Evolutionary conservation across 2,888 invertebrate genomes (phyloP), one percentile per base, ranked within the genome.

Genomic region (Spialia ferax): DNA sequence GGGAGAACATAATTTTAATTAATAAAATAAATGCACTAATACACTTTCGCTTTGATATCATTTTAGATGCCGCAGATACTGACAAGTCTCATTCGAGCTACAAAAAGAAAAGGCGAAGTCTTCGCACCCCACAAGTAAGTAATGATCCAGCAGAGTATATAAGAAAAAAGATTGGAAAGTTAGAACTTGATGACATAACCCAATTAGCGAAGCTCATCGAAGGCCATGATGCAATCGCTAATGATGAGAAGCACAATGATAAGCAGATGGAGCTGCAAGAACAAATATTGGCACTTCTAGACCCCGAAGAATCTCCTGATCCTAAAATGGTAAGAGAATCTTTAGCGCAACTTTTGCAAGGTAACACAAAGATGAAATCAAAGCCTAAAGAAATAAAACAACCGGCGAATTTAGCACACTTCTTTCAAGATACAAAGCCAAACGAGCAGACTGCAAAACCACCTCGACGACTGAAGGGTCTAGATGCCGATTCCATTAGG

Each of bases 61-160:
- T 59, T 42, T 26, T 38, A 91, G 91, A 84, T 73, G 87, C 91
- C 42, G 88, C 85, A 1, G 91, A 92, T 57, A 75, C 82, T 13
- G 91, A 91, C 68, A 88, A 88, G 77, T 88, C 91, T 1, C 87
- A 88, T 73, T 89, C 90, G 75, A 89, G 89, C 78, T 83, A 83
- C 81, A 82, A 84, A 75, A 89, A 87, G 79, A 91, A 91, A 77
- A 85, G 91, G 6, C 90, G 92, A 71, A 79, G 86, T 60, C 71
- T 82, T 56, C 86, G 91, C 56, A 75, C 83, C 2, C 81, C 84
- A 61, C 89, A 91, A 85, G 93, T 93, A 91, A 93, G 93, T 93
- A 91, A 76, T 73, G 91, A 89, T 59, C 80, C 89, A 1, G 86
- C 86, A 5, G 93, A 92, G 68, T 87, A 86, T 73, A 85, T 92